Percentiles rank a stretch among this genome's conserved stretches.
These are phyloP conservation scores for Malaclemys terrapin DNA, from an alignment of 2,113 vertebrate species.

Conservation along the genomic window DNA sequence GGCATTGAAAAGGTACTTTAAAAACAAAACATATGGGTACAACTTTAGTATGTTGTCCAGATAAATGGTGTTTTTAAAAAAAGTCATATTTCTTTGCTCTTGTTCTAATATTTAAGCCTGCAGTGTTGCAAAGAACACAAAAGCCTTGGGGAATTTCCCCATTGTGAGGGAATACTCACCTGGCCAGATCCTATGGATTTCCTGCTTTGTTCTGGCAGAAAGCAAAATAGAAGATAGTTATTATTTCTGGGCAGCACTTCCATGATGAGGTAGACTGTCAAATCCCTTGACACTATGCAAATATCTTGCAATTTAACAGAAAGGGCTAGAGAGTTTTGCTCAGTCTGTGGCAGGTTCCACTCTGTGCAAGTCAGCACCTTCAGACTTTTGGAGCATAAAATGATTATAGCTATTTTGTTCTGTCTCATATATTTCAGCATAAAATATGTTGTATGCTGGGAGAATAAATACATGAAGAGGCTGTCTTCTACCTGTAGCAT, in stretches of 20 bases:
- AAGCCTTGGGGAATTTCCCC: neutral
- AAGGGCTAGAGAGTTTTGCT: neutral
- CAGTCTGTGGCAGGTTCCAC: neutral
- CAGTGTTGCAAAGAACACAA: neutral
- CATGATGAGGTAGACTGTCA: neutral
- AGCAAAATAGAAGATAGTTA: neutral
- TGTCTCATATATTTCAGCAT: neutral
- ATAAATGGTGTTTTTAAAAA: neutral
- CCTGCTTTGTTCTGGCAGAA: neutral
- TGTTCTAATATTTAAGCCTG: neutral
- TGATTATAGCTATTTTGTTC: neutral
- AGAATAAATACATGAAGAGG: too few species aligned
- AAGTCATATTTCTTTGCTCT: neutral
- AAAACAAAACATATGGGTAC: neutral
- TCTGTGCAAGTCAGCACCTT: neutral
- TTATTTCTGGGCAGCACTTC: neutral
- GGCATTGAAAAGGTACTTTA: constrained; percentile 86
- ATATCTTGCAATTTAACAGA: neutral
- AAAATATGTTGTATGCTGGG: neutral
- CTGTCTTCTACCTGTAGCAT: too few species aligned
- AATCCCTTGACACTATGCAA: neutral
- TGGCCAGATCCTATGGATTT: neutral
- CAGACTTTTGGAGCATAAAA: neutral
- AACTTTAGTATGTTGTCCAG: neutral
- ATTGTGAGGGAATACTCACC: neutral